phyloP scores from a whole-genome alignment of 2,888 invertebrate species.

The Archaeoteleia sp. region DNA sequence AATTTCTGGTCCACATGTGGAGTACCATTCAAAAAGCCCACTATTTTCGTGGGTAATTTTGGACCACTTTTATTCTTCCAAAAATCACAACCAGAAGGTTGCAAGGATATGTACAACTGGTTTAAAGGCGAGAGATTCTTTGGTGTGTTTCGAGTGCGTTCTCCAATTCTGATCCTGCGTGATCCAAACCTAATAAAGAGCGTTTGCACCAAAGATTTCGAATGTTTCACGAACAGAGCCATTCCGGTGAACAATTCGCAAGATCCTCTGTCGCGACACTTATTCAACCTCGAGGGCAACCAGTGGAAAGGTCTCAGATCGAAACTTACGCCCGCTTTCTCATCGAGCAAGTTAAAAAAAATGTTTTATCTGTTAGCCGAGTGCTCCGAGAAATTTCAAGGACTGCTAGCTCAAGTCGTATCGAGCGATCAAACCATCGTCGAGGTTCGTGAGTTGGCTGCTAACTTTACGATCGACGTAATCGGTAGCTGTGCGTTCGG shows the following conservation, averaged over 20 bases:
- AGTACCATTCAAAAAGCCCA: constrained; percentile 67
- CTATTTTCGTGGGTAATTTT: constrained; percentile 68
- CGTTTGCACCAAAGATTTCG: constrained; percentile 67
- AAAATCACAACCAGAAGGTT: constrained; percentile 65
- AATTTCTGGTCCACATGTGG: constrained; percentile 66
- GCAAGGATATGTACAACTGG: constrained; percentile 70
- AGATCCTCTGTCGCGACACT: constrained; percentile 71
- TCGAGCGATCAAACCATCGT: constrained; percentile 47
- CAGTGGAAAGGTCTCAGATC: constrained; percentile 64
- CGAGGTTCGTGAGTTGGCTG: constrained; percentile 73
- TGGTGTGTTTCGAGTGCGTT: constrained; percentile 67
- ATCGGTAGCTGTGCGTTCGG: constrained; percentile 76
- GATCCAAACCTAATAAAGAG: constrained; percentile 69
- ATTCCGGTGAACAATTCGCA: constrained; percentile 65
- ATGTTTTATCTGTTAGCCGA: constrained; percentile 74
- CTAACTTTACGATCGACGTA: constrained; percentile 76
- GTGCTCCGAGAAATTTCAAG: constrained; percentile 70
- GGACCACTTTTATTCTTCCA: constrained; percentile 63
- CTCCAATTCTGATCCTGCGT: constrained; percentile 66
- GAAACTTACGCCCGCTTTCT: constrained; percentile 76
- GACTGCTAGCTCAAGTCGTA: constrained; percentile 58
- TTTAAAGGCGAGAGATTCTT: constrained; percentile 65
- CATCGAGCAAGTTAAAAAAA: constrained; percentile 75
- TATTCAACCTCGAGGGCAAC: constrained; percentile 72
- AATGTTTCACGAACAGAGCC: constrained; percentile 66